phyloP scores from a whole-genome alignment of 2,888 invertebrate species.

The Eurois occulta region DNA sequence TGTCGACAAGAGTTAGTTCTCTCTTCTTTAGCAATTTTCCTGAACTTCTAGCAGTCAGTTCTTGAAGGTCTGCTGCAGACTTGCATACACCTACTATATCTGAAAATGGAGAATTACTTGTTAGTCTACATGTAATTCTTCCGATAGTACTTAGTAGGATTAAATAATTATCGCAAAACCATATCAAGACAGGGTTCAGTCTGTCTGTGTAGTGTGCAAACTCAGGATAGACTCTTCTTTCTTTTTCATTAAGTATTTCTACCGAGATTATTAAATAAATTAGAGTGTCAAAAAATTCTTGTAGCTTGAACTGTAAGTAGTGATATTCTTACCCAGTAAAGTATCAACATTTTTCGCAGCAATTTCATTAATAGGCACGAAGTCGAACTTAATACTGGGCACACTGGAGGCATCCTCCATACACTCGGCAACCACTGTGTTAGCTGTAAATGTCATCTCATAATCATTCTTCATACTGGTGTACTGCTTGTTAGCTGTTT shows the following conservation, averaged over 20 bases:
- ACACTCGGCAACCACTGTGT: slow-evolving; percentile 92
- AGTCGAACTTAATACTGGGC: slow-evolving; percentile 94
- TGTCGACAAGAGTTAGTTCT: slow-evolving; percentile 96
- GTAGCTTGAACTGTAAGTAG: background rate
- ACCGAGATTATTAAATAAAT: background rate
- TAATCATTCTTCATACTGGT: slow-evolving; percentile 97
- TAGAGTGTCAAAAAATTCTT: background rate
- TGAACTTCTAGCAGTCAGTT: slow-evolving; percentile 93
- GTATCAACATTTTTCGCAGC: slow-evolving; percentile 92
- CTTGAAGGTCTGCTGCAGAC: slow-evolving; percentile 92
- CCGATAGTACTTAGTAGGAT: background rate
- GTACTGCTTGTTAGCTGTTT: slow-evolving; percentile 98
- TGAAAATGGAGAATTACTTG: slow-evolving; percentile 76
- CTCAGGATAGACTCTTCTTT: background rate
- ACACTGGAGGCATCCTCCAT: slow-evolving; percentile 91
- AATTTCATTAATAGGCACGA: slow-evolving; percentile 94
- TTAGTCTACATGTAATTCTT: background rate
- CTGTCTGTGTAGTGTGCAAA: background rate
- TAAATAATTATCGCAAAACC: background rate
- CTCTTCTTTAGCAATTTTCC: slow-evolving; percentile 97
- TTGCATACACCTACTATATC: slow-evolving; percentile 98
- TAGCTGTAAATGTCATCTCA: slow-evolving; percentile 96
- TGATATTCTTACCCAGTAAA: slow-evolving; percentile 91
- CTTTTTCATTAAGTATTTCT: background rate
- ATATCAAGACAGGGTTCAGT: background rate